These are phyloP conservation scores for Cyprinodon tularosa DNA, from an alignment of 2,113 vertebrate species.

Conservation along the genomic window DNA sequence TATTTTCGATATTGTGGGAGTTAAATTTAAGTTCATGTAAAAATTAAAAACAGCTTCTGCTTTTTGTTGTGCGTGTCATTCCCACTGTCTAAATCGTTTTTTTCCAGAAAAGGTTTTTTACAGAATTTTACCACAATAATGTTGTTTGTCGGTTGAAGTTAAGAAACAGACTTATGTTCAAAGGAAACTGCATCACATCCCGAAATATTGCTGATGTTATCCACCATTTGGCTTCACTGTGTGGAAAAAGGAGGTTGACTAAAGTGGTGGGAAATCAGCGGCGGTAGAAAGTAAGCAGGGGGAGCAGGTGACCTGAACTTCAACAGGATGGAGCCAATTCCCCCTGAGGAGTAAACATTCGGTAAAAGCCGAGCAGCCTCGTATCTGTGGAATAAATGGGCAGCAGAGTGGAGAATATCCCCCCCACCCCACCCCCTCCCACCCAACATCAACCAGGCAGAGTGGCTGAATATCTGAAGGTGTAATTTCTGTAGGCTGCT, in stretches of 20 bases:
- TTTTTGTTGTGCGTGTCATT: background rate
- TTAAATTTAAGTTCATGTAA: background rate
- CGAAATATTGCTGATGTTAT: constrained; percentile 53
- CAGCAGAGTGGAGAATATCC: constrained; percentile 72
- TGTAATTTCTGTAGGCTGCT: constrained; percentile 63
- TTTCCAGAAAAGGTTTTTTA: background rate
- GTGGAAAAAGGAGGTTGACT: constrained; percentile 52
- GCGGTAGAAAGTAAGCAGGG: constrained; percentile 40
- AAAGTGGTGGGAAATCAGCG: constrained; percentile 55
- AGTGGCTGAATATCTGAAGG: constrained; percentile 68
- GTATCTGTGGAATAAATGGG: constrained; percentile 76
- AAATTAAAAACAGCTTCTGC: background rate
- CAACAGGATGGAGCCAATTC: constrained; percentile 78
- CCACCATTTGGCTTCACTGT: constrained; percentile 36
- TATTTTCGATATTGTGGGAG: background rate
- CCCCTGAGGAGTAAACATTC: constrained; percentile 77
- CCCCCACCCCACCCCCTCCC: constrained; percentile 54
- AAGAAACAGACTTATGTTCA: background rate
- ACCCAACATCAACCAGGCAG: constrained; percentile 64
- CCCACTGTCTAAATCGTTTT: background rate
- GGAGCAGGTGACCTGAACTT: constrained; percentile 77
- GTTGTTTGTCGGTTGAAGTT: constrained; percentile 10
- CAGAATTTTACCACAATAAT: background rate
- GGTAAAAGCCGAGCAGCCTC: constrained; percentile 72
- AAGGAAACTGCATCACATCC: constrained; percentile 11